Conservation (phyloP, 2,888 invertebrate species). For the Acheta domesticus region DNA sequence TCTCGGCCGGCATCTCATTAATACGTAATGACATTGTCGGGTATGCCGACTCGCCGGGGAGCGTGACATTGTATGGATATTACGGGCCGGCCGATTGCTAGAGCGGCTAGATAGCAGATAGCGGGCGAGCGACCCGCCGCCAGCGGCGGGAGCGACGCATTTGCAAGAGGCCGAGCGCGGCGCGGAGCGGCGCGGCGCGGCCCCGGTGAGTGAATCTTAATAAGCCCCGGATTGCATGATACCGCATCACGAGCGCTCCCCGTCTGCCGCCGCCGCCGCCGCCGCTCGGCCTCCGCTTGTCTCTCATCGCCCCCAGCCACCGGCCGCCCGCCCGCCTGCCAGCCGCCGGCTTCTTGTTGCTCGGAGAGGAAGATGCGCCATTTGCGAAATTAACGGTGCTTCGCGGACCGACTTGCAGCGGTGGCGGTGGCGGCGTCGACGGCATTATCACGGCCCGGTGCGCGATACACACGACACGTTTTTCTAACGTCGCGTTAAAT, state of each 20-base stretch:
- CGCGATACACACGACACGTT: no score
- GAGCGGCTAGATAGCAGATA: neutral
- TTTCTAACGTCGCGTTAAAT: no score
- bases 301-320: no score
- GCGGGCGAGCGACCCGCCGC: neutral
- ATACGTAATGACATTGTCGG: slow-evolving; percentile 48
- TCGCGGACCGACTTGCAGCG: no score
- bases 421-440: no score
- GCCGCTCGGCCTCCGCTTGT: no score
- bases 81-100: slow-evolving; percentile 37
- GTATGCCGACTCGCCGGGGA: slow-evolving; percentile 35
- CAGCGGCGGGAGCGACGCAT: neutral
- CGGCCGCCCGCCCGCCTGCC: no score
- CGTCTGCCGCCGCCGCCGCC: neutral
- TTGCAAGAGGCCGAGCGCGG: neutral
- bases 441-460: no score
- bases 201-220: neutral
- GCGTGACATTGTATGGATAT: slow-evolving; percentile 50
- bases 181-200: neutral
- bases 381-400: no score
- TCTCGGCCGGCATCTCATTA: slow-evolving; percentile 44
- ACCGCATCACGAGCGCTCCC: slow-evolving; percentile 1
- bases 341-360: no score
- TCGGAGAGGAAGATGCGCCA: no score
- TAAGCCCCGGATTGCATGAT: slow-evolving; percentile 8